Evolutionary conservation across 2,888 invertebrate species (phyloP), one percentile per base, ranked within the genome.

Genomic region (Opisthograptis luteolata): DNA sequence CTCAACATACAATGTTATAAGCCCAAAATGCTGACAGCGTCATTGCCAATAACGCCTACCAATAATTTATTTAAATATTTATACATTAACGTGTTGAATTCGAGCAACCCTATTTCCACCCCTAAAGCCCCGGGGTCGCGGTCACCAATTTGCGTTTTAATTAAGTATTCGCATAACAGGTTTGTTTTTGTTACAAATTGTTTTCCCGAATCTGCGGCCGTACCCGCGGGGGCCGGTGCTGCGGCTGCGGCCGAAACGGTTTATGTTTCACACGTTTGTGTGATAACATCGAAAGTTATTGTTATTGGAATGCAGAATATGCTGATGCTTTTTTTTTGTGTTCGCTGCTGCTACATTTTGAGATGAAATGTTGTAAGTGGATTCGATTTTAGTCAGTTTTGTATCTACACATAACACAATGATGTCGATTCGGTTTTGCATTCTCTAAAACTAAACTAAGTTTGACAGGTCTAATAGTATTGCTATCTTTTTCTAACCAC

Each of bases 81-180:
- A n/a, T n/a, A n/a, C n/a, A 36, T 13, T 15, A 39, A 9, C 27
- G 24, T 30, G 13, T 37, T 20, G 24, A 34, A 17, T n/a, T 27
- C 20, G 28, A 12, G 4, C 9, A 31, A 15, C 24, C 28, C 31
- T 3, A 13, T 24, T 13, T 64, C 47, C 75, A 59, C 45, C 80
- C 58, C 74, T 55, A 52, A 13, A 15, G 37, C 31, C 61, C 63
- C 58, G 46, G 43, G 49, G 49, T 43, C 69, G 78, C 69, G 79
- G 77, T 79, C 79, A 74, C 84, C 84, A 86, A 87, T 87, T 87
- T 86, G 87, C 85, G 84, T 84, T 84, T 86, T 86, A 87, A 87
- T 87, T 85, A 86, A 85, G 81, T 79, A 79, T 81, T 79, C 79
- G 74, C 64, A 73, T 79, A 81, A 78, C 79, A 73, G 78, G 76